Evolutionary conservation across 2,888 invertebrate genomes (phyloP), one percentile per base, ranked within the genome.

Genomic region (Cosmia pyralina): DNA sequence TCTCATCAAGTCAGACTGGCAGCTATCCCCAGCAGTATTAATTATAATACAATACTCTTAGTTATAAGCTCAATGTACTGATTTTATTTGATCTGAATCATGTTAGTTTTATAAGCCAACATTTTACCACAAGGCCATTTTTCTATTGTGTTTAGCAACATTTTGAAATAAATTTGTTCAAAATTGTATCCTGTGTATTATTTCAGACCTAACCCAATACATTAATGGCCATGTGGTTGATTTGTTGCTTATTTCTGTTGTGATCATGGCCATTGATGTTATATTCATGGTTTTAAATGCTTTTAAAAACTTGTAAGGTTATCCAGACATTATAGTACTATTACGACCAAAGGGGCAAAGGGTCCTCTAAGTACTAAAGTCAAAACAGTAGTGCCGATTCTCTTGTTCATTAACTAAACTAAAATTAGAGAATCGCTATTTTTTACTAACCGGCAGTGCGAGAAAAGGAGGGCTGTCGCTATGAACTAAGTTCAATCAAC

Each of bases 51-150:
- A 75, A 79, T 85, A 82, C 67, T 79, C 63, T 22, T 88, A 89
- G 81, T 75, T 79, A 11, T 90, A 89, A 87, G 88, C 79, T 67
- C 55, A 69, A 78, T 81, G 81, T 76, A 78, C 77, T 78, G 77
- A 81, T 75, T 70, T 63, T 52, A 64, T 75, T 82, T 70, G 68
- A 85, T 84, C 79, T 83, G 73, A 71, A 76, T 80, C 50, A 67
- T 85, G 66, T 80, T 80, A 83, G 69, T 73, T 75, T 66, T 87
- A 41, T 41, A 87, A 84, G 81, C 53, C 22, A 78, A 79, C 86
- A 88, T 88, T 91, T 89, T 91, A 95, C 94, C 94, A 94, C 94
- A 92, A 81, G 96, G 96, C 96, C 96, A 96, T 95, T 95, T 93
- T 92, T 95, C 93, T 95, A 95, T 92, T 90, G 90, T 89, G 86